Evolutionary conservation across 1,140 invertebrate species (phyloP), one percentile per base, ranked within the genome.

Genomic region (Brachionus sp.): DNA sequence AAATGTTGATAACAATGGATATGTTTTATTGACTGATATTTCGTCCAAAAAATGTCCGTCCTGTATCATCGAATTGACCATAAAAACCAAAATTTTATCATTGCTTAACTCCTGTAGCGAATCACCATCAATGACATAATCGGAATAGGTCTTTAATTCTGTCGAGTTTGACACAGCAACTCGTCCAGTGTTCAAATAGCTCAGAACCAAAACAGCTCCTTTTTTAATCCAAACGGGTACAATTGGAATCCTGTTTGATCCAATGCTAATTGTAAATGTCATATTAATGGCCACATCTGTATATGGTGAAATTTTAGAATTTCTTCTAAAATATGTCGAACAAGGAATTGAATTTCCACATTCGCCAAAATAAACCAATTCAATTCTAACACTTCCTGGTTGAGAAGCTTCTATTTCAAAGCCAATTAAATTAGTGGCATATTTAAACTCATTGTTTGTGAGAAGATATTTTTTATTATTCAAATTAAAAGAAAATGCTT

Each of bases 401-500:
- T 75, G 19, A 23, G 7, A n/a, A 3, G 70, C 19, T 23, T 19
- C 12, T 29, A 75, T 25, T 75, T 75, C 42, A 75, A 75, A 75
- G 23, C 70, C 70, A 7, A 13, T 23, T n/a, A 75, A 23, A 29
- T 46, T 46, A 25, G 39, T 46, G 23, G 1, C 70, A 75, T 46
- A 75, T 25, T 75, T 75, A 75, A 75, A 75, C 23, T 75, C 70
- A 25, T 23, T 75, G 39, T 75, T 75, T 7, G 33, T 46, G 6
- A 75, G 23, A 19, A 75, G 23, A 50, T 29, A 75, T 25, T 44
- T 46, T 25, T 9, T 44, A 13, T 12, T 46, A 6, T 46, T 29
- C 10, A 39, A 44, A 44, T 13, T 42, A 13, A 25, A 25, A 25
- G 70, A 3, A 23, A 46, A 25, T 19, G n/a, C 3, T 12, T 57